phyloP scores from a whole-genome alignment of 2,888 invertebrate genomes.

The Cotesia congregata region DNA sequence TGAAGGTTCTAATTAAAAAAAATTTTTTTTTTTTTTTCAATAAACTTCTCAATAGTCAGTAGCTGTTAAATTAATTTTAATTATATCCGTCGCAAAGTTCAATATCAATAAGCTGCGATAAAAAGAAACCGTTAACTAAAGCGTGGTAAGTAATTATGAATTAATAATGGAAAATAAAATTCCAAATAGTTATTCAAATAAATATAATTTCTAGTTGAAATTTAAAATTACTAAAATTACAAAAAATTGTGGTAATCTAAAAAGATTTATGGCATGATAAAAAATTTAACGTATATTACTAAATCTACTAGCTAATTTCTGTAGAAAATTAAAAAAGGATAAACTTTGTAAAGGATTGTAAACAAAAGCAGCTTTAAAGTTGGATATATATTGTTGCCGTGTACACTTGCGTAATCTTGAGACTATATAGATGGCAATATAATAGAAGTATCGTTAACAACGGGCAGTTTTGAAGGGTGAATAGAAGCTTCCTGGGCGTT shows the following conservation, averaged over 20 bases:
- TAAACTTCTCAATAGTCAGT: not conserved
- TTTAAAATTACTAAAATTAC: no score
- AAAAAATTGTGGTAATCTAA: no score
- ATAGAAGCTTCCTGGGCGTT: slow-evolving; percentile 24
- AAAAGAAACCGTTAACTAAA: no score
- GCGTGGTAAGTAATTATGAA: no score
- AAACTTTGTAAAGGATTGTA: not conserved
- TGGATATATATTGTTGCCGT: not conserved
- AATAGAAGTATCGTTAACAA: slow-evolving; percentile 12
- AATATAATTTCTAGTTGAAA: no score
- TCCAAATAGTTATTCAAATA: no score
- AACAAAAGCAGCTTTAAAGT: not conserved
- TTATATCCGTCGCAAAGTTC: not conserved
- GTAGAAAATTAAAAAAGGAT: not conserved
- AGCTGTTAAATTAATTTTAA: not conserved
- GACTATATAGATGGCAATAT: not conserved
- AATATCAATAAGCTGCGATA: not conserved
- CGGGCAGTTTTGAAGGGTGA: slow-evolving; percentile 16
- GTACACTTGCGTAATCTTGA: not conserved
- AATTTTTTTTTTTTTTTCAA: not conserved
- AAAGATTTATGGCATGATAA: no score
- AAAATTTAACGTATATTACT: no score
- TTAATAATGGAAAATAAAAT: no score
- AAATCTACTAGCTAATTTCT: no score
- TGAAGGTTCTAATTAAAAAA: not conserved